Evolutionary conservation across 2,888 invertebrate genomes (phyloP).

Genomic region (Phortica okadai): DNA sequence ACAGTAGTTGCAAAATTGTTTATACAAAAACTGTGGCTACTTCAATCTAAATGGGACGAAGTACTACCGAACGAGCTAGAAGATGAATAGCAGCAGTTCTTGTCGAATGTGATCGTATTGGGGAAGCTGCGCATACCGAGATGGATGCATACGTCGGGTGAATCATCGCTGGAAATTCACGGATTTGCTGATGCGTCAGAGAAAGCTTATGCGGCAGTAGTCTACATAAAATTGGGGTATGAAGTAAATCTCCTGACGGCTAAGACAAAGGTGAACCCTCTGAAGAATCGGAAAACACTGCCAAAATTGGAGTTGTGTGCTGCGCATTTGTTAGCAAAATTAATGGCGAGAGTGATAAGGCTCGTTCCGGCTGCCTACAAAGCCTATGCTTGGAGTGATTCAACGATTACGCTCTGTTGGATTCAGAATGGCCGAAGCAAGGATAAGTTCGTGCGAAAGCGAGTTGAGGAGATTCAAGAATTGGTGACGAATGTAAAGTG

Average conservation of each 20-base stretch:
- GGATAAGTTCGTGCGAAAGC: no score
- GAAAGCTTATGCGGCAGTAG: slow-evolving; percentile 27
- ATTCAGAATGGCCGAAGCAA: no score
- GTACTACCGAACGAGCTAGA: background rate
- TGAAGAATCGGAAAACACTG: background rate
- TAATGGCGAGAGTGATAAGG: background rate
- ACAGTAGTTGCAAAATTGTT: background rate
- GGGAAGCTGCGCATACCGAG: no score
- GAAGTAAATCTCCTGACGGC: background rate
- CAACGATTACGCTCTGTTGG: no score
- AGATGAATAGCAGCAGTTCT: no score
- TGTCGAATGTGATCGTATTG: no score
- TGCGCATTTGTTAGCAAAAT: background rate
- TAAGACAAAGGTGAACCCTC: slow-evolving; percentile 19
- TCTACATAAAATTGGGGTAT: slow-evolving; percentile 4
- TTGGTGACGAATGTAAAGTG: no score
- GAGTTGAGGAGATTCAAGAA: no score
- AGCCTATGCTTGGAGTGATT: no score
- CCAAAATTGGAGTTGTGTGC: slow-evolving; percentile 9
- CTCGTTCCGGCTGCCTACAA: no score
- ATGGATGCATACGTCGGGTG: no score
- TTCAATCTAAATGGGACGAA: no score
- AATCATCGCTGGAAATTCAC: slow-evolving; percentile 2
- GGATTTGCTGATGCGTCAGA: slow-evolving; percentile 26
- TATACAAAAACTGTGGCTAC: slow-evolving; percentile 6